These are phyloP conservation scores for Cygnus buccinator DNA, from an alignment of 2,113 vertebrate genomes.

Conservation along the genomic window DNA sequence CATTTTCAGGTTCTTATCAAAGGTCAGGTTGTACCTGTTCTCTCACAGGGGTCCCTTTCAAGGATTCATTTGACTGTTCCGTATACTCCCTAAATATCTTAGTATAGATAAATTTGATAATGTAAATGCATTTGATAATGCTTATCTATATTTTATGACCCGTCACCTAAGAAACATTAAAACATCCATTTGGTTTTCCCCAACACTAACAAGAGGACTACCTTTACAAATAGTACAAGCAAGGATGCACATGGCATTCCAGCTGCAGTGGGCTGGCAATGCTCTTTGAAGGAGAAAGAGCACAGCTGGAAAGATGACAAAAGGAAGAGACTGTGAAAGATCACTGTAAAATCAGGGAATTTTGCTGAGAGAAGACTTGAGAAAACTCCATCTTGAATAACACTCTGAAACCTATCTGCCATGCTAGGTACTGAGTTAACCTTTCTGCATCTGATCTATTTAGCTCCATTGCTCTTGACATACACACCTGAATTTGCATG, in stretches of 20 bases:
- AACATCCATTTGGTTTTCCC: too few relatives aligned
- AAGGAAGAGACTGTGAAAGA: background rate
- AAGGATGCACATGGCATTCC: rapidly evolving
- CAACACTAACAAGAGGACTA: background rate
- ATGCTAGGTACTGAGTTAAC: background rate
- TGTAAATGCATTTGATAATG: too few relatives aligned
- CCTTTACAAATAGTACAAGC: background rate
- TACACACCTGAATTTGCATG: background rate
- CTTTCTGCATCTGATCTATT: background rate
- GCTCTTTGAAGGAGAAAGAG: background rate
- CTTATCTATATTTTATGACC: too few relatives aligned
- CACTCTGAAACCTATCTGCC: background rate
- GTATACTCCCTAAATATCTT: too few relatives aligned
- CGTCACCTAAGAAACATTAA: too few relatives aligned
- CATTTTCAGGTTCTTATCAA: too few relatives aligned
- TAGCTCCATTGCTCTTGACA: background rate
- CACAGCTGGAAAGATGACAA: background rate
- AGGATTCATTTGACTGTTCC: too few relatives aligned
- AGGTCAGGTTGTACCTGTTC: too few relatives aligned
- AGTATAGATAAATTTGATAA: too few relatives aligned
- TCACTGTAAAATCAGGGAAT: background rate
- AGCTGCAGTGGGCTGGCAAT: background rate
- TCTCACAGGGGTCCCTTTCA: too few relatives aligned
- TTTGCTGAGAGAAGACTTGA: background rate
- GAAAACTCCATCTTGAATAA: background rate